Conservation (phyloP, 2,113 vertebrate species). For the Haliaeetus leucogaster region DNA sequence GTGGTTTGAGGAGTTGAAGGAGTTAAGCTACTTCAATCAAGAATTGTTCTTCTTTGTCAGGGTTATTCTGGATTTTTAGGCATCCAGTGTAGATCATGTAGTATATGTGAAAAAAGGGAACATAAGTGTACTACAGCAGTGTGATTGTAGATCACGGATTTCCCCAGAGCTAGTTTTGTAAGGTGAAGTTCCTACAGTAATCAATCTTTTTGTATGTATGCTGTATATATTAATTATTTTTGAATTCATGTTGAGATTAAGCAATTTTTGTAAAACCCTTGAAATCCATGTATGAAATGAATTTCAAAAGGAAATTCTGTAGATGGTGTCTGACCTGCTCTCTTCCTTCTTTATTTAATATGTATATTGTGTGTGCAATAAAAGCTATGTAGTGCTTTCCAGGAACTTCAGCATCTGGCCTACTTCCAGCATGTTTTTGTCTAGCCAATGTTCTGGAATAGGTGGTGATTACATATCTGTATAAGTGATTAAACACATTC, state of each 20-base stretch:
- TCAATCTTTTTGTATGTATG: background rate
- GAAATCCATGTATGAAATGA: background rate
- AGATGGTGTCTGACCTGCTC: background rate
- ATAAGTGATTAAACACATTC: slow-evolving; percentile 24
- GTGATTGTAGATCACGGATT: background rate
- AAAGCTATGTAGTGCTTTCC: background rate
- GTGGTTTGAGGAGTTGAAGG: background rate
- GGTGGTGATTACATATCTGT: background rate
- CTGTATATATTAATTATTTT: background rate
- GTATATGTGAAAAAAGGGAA: background rate
- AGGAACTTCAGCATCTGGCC: slow-evolving; percentile 5
- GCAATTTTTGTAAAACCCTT: background rate
- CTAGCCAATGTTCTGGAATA: background rate
- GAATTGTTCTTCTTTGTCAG: background rate
- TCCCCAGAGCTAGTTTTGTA: background rate
- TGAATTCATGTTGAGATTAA: background rate
- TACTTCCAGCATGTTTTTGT: background rate
- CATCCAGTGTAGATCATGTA: background rate
- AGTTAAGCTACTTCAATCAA: background rate
- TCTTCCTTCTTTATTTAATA: background rate
- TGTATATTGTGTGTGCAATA: background rate
- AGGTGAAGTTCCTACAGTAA: background rate
- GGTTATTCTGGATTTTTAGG: background rate
- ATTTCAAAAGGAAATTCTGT: background rate
- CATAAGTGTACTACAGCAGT: background rate